A percentile compares a stretch with the other conserved stretches of the same genome.
These are phyloP conservation scores for Eupithecia abbreviata DNA, from an alignment of 2,888 invertebrate genomes.

Conservation along the genomic window DNA sequence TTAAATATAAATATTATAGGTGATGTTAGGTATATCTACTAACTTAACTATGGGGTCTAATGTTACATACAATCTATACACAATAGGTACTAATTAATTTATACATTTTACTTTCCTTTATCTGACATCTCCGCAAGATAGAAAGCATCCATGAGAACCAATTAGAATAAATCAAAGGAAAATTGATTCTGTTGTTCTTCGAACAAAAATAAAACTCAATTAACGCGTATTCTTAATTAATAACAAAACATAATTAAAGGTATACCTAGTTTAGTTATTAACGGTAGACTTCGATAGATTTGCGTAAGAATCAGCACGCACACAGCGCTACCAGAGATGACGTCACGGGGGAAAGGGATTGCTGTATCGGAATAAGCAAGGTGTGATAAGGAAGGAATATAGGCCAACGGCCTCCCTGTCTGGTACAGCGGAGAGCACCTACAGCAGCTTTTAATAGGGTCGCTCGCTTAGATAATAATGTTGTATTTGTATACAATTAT, in stretches of 20 bases:
- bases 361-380: slow-evolving; percentile 38
- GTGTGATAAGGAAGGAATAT: slow-evolving; percentile 71
- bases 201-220: not conserved
- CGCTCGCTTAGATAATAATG: slow-evolving; percentile 36
- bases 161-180: not conserved
- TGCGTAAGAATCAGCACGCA: slow-evolving; percentile 64
- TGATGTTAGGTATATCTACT: too few relatives aligned
- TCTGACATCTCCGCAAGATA: not conserved
- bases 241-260: not conserved
- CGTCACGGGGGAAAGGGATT: slow-evolving; percentile 73
- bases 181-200: not conserved
- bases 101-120: not conserved
- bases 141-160: not conserved
- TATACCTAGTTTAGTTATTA: not conserved
- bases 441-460: slow-evolving; percentile 69
- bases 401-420: slow-evolving; percentile 78
- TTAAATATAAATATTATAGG: too few relatives aligned
- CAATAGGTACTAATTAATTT: too few relatives aligned
- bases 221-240: not conserved
- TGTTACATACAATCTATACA: too few relatives aligned
- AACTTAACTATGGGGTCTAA: too few relatives aligned
- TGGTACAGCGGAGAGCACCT: slow-evolving; percentile 69
- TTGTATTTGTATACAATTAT: not conserved
- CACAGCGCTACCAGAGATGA: slow-evolving; percentile 65
- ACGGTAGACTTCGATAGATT: slow-evolving; percentile 47